Percentiles rank a stretch among this genome's conserved stretches.
Conservation (phyloP, 2,113 vertebrate species). For the Poeciliopsis retropinna region DNA sequence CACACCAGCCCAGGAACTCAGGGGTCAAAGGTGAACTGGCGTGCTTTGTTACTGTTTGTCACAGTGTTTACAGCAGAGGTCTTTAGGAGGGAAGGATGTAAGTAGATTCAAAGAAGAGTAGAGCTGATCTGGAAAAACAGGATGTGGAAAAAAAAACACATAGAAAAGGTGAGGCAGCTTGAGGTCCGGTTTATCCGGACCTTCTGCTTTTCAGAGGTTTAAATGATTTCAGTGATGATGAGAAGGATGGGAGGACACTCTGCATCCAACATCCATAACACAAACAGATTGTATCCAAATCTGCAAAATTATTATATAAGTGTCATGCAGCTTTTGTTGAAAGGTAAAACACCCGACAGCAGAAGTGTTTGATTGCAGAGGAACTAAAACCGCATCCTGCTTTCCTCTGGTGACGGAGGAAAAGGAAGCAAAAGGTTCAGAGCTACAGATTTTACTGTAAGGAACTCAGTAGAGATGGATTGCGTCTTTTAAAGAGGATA, state of each 20-base stretch:
- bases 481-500: background rate
- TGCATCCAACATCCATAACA: background rate
- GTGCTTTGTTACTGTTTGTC: conserved; percentile 25
- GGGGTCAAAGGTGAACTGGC: conserved; percentile 6
- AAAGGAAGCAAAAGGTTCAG: conserved; percentile 49
- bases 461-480: background rate
- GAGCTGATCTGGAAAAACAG: conserved; percentile 44
- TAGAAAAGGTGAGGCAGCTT: conserved; percentile 3
- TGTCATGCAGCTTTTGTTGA: background rate
- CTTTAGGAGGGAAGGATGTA: conserved; percentile 15
- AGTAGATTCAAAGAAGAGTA: conserved; percentile 19
- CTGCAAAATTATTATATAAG: background rate
- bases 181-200: background rate
- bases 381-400: conserved; percentile 60
- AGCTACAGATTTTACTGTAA: background rate
- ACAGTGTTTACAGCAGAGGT: conserved; percentile 36
- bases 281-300: background rate
- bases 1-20: conserved; percentile 10
- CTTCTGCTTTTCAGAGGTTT: background rate
- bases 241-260: background rate
- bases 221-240: background rate
- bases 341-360: conserved; percentile 7
- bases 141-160: conserved; percentile 25
- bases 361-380: conserved; percentile 44
- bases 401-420: conserved; percentile 33